A percentile compares a stretch with the other conserved stretches of the same genome.
These are phyloP conservation scores for Cyprinodon brontotheroides DNA, from an alignment of 2,113 vertebrate genomes.

Conservation along the genomic window DNA sequence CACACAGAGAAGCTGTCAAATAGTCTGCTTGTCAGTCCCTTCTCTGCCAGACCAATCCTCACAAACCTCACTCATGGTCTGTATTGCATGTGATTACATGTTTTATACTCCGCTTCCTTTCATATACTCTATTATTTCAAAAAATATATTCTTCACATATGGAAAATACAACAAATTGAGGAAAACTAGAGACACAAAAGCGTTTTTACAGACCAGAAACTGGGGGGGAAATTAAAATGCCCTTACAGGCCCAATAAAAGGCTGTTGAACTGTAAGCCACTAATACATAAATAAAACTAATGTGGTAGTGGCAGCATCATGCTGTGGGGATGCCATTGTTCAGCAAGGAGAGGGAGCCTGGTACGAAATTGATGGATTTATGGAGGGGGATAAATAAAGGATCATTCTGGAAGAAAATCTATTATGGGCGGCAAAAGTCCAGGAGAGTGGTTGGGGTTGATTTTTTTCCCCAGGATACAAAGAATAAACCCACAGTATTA, in stretches of 20 bases:
- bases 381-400: not conserved
- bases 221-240: not conserved
- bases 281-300: not conserved
- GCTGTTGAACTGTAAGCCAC: not conserved
- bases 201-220: not conserved
- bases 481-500: not conserved
- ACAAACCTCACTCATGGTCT: constrained; percentile 24
- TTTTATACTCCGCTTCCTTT: not conserved
- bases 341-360: not conserved
- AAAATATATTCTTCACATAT: not conserved
- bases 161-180: not conserved
- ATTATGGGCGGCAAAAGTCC: not conserved
- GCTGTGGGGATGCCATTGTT: not conserved
- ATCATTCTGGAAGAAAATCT: not conserved
- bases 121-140: not conserved
- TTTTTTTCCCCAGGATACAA: not conserved
- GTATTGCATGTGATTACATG: not conserved
- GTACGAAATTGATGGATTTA: not conserved
- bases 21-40: constrained; percentile 46
- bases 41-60: constrained; percentile 20
- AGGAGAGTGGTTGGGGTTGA: not conserved
- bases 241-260: not conserved
- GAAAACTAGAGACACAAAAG: not conserved
- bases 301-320: not conserved
- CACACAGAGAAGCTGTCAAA: constrained; percentile 38